Base-by-base conservation (phyloP, 2,113 vertebrate genomes). In the Corydoras sp. region DNA sequence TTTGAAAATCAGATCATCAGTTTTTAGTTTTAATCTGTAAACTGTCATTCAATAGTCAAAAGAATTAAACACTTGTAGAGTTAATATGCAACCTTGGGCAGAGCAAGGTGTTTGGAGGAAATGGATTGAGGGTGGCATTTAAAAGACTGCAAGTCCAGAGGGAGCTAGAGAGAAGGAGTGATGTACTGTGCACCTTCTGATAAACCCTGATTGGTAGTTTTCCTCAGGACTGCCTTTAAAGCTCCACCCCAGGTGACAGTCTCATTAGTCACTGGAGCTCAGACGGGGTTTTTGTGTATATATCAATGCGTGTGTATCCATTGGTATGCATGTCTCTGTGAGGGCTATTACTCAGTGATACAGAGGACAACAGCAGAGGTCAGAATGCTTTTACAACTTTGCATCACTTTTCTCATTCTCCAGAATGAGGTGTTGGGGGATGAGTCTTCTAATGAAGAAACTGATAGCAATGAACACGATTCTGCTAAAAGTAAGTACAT, bases 311-410 rank as follows among this genome's bases (percentile, higher is more conserved):
- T 14, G 10, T 64, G 32, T 58, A 50, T 15, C 10, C 35, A 43
- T 43, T 43, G 35, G 35, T 43, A 43, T n/a, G 58, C 58, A 50
- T 58, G 32, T 15, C 55, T 5, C 35, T 54, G 58, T 5, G 30
- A 31, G 48, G 30, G 24, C 10, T 53, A 3, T 53, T 10, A n/a
- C 54, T 56, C 12, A n/a, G 54, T 56, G 54, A 56, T 14, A 24
- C 29, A 51, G 31, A 65, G 48, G 24, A 58, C 7, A 43, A 43
- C 35, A 11, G 7, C 32, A 43, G 8, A 68, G 29, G 24, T 74
- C n/a, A 62, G 51, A 13, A 83, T 83, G 82, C 73, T 75, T 67
- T 53, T 74, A 2, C 56, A 74, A 48, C 62, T 72, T 32, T 73
- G 80, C 58, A 53, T 74, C 48, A 29, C 59, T 10, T 5, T 82